Evolutionary conservation across 2,113 vertebrate species (phyloP).

Genomic region (Heteronetta atricapilla): DNA sequence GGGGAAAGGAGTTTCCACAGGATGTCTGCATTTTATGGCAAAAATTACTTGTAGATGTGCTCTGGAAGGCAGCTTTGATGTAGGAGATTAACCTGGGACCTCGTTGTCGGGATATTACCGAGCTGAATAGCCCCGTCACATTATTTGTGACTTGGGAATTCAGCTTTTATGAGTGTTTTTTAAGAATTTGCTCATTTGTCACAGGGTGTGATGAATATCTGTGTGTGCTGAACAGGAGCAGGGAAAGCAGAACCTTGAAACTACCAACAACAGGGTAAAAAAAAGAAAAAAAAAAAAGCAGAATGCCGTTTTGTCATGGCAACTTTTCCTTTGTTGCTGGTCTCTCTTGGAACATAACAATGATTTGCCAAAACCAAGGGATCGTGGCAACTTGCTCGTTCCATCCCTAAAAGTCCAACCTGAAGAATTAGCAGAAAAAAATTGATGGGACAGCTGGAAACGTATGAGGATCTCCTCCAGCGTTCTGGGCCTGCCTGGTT

Average conservation of each 20-base stretch:
- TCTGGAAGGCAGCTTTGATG: constrained; percentile 52
- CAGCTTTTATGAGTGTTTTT: constrained; percentile 51
- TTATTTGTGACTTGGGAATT: constrained; percentile 70
- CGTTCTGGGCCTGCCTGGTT: background rate
- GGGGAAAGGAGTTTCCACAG: constrained; percentile 56
- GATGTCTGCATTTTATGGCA: constrained; percentile 43
- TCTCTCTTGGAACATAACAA: background rate
- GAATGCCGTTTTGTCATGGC: background rate
- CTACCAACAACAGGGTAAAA: background rate
- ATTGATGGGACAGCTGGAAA: background rate
- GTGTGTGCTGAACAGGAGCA: background rate
- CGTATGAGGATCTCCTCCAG: background rate
- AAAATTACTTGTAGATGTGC: constrained; percentile 30
- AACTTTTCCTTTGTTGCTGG: background rate
- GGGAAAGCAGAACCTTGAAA: background rate
- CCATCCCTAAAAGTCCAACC: background rate
- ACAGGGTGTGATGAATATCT: background rate
- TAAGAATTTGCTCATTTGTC: constrained; percentile 34
- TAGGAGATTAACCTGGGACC: constrained; percentile 61
- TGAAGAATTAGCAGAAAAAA: background rate
- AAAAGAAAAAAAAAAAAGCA: background rate
- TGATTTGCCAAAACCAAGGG: background rate
- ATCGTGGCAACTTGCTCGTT: background rate
- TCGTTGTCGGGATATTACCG: constrained; percentile 46
- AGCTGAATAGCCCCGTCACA: constrained; percentile 44